Percentiles rank a stretch among this genome's conserved stretches.
phyloP scores from a whole-genome alignment of 1,140 invertebrate genomes.

The Zaprionus ornatus region DNA sequence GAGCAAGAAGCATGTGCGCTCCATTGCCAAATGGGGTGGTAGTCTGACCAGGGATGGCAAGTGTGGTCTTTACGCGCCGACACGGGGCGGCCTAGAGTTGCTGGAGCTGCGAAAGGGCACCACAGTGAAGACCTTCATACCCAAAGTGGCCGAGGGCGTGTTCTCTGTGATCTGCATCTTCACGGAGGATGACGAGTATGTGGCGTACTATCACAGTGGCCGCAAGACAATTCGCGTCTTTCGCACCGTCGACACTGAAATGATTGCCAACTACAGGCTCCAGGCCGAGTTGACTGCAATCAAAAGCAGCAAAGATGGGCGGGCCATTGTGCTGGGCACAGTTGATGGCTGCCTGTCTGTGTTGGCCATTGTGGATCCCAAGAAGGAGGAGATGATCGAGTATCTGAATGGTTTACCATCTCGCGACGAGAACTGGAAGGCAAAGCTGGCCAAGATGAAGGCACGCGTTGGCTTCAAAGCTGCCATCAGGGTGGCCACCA shows the following conservation, averaged over 20 bases:
- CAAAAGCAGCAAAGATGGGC: conserved; percentile 91
- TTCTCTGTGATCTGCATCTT: conserved; percentile 98
- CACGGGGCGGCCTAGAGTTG: conserved; percentile 95
- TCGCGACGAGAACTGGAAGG: conserved; percentile 90
- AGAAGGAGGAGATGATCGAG: conserved; percentile 87
- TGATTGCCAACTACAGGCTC: conserved; percentile 96
- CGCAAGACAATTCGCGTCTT: conserved; percentile 96
- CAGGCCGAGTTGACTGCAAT: conserved; percentile 95
- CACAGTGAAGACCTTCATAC: conserved; percentile 93
- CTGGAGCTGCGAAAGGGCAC: conserved; percentile 93
- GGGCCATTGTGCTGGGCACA: conserved; percentile 93
- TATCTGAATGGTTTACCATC: conserved; percentile 89
- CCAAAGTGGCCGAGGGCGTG: conserved; percentile 97
- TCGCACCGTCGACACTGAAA: conserved; percentile 92
- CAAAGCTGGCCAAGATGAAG: conserved; percentile 88
- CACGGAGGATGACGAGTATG: conserved; percentile 96
- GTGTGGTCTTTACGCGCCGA: conserved; percentile 95
- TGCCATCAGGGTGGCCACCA: conserved; percentile 84
- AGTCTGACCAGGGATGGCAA: conserved; percentile 94
- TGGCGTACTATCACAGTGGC: conserved; percentile 96
- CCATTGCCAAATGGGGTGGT: conserved; percentile 92
- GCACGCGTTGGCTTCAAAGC: conserved; percentile 89
- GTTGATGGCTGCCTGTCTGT: conserved; percentile 97
- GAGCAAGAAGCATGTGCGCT: conserved; percentile 90
- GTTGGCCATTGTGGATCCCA: conserved; percentile 95